Evolutionary conservation across 2,797 vertebrate species (phyloP).

Genomic region (Myotis vivesi): DNA sequence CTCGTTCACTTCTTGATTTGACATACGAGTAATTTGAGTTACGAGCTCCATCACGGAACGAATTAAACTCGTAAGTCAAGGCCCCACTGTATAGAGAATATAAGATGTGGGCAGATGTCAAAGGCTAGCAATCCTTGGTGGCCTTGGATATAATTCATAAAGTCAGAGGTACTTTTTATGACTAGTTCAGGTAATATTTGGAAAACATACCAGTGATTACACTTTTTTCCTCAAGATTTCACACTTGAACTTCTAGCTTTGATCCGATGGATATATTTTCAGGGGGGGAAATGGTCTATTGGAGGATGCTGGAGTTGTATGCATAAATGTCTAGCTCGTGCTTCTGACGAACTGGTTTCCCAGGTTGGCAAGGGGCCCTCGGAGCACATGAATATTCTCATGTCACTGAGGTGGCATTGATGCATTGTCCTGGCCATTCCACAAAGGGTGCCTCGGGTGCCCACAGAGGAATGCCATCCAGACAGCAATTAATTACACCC

Average conservation of each 20-base stretch:
- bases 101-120: constrained; percentile 15
- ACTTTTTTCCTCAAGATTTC: background rate
- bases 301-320: background rate
- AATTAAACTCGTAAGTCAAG: too few species aligned
- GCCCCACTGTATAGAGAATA: constrained; percentile 5
- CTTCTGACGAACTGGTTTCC: background rate
- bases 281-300: background rate
- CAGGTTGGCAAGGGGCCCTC: background rate
- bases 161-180: background rate
- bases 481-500: background rate
- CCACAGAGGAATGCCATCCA: background rate
- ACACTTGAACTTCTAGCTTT: constrained; percentile 2
- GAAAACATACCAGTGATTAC: background rate
- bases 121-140: constrained; percentile 16
- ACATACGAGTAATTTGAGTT: too few species aligned
- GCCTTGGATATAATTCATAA: constrained; percentile 60
- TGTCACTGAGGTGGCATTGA: background rate
- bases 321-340: background rate
- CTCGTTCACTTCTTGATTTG: too few species aligned
- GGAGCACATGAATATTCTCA: background rate
- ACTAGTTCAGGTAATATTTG: background rate
- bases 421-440: background rate
- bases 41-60: too few species aligned
- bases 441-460: background rate
- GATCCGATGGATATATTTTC: background rate